Percentiles rank a stretch among this genome's conserved stretches.
These are phyloP conservation scores for Dascillus cervinus DNA, from an alignment of 2,888 invertebrate species.

Conservation along the genomic window DNA sequence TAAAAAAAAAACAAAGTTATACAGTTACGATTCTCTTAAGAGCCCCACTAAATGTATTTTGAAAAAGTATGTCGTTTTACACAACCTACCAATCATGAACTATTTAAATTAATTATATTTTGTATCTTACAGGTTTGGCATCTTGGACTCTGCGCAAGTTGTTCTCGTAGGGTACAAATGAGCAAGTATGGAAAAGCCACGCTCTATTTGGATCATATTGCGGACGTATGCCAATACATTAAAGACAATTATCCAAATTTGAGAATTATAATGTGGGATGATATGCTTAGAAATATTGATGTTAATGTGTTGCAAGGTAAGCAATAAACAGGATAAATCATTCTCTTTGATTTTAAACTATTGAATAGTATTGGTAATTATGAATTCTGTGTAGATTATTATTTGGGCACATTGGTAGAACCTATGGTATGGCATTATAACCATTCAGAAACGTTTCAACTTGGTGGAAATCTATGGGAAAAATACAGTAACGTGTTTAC, in stretches of 20 bases:
- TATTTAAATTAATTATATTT: too few species aligned
- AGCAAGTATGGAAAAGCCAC: slow-evolving; percentile 48
- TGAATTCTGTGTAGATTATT: slow-evolving; percentile 51
- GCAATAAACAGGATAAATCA: slow-evolving; percentile 3
- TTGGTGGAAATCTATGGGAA: slow-evolving; percentile 52
- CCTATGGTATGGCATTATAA: slow-evolving; percentile 67
- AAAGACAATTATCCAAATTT: slow-evolving; percentile 55
- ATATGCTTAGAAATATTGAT: slow-evolving; percentile 65
- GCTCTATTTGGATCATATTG: slow-evolving; percentile 61
- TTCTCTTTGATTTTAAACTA: too few species aligned
- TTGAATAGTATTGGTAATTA: too few species aligned
- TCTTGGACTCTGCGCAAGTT: slow-evolving; percentile 53
- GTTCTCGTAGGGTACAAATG: slow-evolving; percentile 43
- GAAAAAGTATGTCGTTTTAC: too few species aligned
- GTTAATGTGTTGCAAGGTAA: slow-evolving; percentile 51
- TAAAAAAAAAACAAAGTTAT: too few species aligned
- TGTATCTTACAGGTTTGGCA: slow-evolving; percentile 64
- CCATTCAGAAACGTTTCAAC: slow-evolving; percentile 46
- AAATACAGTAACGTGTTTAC: slow-evolving; percentile 61
- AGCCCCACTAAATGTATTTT: too few species aligned
- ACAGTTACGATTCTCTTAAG: too few species aligned
- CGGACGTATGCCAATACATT: slow-evolving; percentile 51
- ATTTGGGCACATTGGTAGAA: slow-evolving; percentile 52
- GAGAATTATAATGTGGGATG: slow-evolving; percentile 77
- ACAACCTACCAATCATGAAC: too few species aligned